A percentile compares a stretch with the other conserved stretches of the same genome.
phyloP scores from a whole-genome alignment of 2,888 invertebrate species.

The Dioctria rufipes region DNA sequence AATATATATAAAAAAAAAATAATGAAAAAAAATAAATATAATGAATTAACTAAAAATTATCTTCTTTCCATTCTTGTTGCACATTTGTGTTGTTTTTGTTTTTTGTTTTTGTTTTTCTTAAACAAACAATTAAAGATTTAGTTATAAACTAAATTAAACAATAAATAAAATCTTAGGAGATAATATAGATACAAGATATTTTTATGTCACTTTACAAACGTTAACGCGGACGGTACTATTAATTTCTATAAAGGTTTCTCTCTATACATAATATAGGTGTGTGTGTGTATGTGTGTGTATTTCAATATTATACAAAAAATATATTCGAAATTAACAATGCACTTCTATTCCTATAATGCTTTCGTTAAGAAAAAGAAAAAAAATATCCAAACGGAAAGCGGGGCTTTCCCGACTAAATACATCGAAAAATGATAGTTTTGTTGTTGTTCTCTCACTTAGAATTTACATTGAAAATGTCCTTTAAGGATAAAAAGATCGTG shows the following conservation, averaged over 20 bases:
- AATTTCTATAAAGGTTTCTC: conserved; percentile 48
- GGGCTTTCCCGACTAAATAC: conserved; percentile 23
- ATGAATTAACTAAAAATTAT: too few species aligned
- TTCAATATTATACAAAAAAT: conserved; percentile 43
- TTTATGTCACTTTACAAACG: conserved; percentile 28
- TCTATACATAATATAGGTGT: background rate
- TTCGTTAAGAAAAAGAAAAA: conserved; percentile 28
- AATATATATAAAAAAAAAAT: too few species aligned
- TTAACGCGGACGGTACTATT: conserved; percentile 52
- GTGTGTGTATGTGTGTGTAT: background rate
- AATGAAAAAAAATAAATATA: too few species aligned
- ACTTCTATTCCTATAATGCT: conserved; percentile 10
- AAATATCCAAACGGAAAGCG: conserved; percentile 31
- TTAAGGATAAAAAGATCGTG: background rate
- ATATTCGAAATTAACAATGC: conserved; percentile 38
- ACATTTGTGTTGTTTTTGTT: background rate
- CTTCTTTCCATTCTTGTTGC: too few species aligned
- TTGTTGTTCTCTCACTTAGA: background rate
- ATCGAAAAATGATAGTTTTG: conserved; percentile 35
- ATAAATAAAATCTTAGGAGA: background rate
- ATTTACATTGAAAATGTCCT: background rate
- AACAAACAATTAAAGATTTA: background rate
- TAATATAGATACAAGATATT: background rate
- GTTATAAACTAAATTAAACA: too few species aligned
- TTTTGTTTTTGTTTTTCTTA: background rate